phyloP scores from a whole-genome alignment of 2,888 invertebrate genomes.

The Himalopsyche tibetana region DNA sequence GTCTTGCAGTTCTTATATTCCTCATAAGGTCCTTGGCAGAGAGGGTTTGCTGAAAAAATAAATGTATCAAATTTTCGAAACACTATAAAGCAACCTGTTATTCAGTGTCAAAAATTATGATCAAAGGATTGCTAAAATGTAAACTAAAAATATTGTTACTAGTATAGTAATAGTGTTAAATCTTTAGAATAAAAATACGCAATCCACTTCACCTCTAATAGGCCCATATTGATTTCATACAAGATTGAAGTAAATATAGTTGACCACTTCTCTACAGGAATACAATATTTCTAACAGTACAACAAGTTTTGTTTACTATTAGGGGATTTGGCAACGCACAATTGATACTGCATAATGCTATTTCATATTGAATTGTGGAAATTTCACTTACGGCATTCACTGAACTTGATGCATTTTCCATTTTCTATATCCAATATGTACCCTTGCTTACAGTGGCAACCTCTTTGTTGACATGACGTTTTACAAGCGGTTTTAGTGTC shows the following conservation, averaged over 20 bases:
- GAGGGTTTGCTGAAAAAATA: constrained; percentile 48
- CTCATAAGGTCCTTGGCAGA: constrained; percentile 48
- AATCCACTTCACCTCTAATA: too few species aligned
- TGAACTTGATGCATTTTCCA: constrained; percentile 43
- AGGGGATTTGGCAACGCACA: too few species aligned
- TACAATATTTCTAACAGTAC: too few species aligned
- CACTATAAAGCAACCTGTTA: not conserved
- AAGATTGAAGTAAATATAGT: too few species aligned
- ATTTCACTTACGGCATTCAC: constrained; percentile 50
- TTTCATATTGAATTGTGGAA: not conserved
- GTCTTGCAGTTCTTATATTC: constrained; percentile 50
- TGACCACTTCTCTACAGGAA: too few species aligned
- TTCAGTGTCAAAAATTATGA: not conserved
- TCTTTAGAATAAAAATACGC: too few species aligned
- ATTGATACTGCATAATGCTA: too few species aligned
- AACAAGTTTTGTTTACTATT: too few species aligned
- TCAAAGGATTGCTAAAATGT: not conserved
- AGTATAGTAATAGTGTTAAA: too few species aligned
- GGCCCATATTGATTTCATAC: too few species aligned
- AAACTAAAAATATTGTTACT: not conserved
- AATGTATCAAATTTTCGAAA: not conserved
- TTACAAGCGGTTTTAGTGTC: not conserved
- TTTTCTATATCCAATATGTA: constrained; percentile 29
- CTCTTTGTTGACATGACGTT: not conserved
- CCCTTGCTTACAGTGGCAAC: constrained; percentile 52